Conservation (phyloP, 2,113 vertebrate species). For the Callipepla squamata region DNA sequence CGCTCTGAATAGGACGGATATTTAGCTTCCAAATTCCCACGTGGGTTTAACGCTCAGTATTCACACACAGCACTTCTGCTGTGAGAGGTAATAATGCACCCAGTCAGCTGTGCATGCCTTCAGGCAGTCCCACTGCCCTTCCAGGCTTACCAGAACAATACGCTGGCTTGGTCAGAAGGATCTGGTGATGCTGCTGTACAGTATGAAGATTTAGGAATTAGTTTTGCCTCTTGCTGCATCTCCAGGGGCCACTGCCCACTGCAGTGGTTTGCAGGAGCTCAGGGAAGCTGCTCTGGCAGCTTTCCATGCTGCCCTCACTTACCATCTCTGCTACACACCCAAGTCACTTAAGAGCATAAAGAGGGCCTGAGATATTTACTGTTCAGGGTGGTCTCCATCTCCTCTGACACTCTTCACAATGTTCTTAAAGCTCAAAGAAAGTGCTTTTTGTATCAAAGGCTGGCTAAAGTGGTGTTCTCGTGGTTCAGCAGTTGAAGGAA, state of each 20-base stretch:
- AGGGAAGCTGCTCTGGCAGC: neutral
- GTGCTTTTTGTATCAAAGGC: neutral
- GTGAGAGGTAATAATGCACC: neutral
- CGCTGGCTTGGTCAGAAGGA: neutral
- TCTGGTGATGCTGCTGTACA: neutral
- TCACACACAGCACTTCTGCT: neutral
- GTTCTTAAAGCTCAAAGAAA: neutral
- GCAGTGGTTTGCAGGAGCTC: neutral
- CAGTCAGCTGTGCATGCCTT: neutral
- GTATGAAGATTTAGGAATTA: neutral
- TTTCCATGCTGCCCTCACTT: neutral
- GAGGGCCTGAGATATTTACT: neutral
- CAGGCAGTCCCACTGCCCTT: rapidly evolving
- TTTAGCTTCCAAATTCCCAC: neutral
- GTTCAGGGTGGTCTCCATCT: neutral
- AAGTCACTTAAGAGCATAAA: neutral
- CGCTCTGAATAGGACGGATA: neutral
- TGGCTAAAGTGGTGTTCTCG: neutral
- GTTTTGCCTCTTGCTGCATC: neutral
- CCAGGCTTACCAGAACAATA: neutral
- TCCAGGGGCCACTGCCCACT: neutral
- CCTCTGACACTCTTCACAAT: neutral
- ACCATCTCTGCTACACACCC: neutral
- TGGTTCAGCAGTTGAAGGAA: neutral
- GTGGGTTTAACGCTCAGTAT: neutral